Evolutionary conservation across 2,797 vertebrate genomes (phyloP).

Genomic region (Heteromormyrus szaboi): DNA sequence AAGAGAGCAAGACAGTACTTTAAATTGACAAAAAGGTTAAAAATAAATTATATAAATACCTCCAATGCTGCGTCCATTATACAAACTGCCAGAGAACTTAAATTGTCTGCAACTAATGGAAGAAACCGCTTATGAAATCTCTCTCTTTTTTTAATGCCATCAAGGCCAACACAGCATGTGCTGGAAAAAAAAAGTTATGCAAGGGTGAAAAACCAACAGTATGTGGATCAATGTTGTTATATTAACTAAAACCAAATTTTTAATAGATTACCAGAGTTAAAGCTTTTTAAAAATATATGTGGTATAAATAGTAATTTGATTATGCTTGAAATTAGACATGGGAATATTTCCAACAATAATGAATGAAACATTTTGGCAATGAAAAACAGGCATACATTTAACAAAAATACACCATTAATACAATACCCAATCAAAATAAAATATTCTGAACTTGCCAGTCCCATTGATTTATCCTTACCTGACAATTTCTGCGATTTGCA

Average conservation of each 20-base stretch:
- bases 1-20: background rate
- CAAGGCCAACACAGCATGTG: conserved; percentile 77
- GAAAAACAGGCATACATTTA: background rate
- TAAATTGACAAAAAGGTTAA: background rate
- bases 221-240: background rate
- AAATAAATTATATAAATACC: conserved; percentile 23
- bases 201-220: background rate
- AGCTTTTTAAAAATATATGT: background rate
- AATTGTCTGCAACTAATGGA: conserved; percentile 67
- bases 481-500: conserved; percentile 44
- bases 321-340: background rate
- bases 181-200: conserved; percentile 46
- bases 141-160: conserved; percentile 63
- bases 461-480: conserved; percentile 28
- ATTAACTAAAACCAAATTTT: background rate
- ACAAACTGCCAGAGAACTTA: conserved; percentile 71
- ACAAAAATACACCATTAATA: background rate
- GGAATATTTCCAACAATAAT: background rate
- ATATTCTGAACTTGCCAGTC: background rate
- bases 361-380: background rate
- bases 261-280: background rate
- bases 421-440: background rate
- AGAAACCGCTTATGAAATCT: conserved; percentile 74
- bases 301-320: background rate
- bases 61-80: conserved; percentile 50